Conservation (phyloP, 2,113 vertebrate genomes). For the Nesoenas mayeri region DNA sequence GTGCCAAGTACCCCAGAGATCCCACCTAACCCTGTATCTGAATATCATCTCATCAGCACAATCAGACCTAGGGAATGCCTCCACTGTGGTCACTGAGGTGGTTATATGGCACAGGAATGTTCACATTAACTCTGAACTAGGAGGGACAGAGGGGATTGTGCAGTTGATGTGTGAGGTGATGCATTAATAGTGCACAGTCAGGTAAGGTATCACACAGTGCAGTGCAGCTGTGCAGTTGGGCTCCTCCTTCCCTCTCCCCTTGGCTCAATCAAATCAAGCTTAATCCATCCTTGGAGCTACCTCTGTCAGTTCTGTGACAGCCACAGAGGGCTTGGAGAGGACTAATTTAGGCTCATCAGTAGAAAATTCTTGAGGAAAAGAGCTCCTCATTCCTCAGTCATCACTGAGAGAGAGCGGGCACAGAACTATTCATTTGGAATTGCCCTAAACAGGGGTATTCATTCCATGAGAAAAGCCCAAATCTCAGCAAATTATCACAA, state of each 20-base stretch:
- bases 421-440: background rate
- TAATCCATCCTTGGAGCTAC: background rate
- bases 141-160: background rate
- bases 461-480: background rate
- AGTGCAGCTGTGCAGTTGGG: background rate
- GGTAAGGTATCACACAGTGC: background rate
- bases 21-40: background rate
- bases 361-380: slow-evolving; percentile 12
- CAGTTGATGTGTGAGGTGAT: background rate
- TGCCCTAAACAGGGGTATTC: background rate
- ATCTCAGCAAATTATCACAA: background rate
- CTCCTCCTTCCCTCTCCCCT: background rate
- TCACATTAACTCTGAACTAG: background rate
- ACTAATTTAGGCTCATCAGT: slow-evolving; percentile 6
- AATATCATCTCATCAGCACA: background rate
- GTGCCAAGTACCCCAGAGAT: background rate
- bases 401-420: background rate
- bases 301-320: background rate
- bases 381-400: background rate
- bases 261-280: background rate
- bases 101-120: background rate
- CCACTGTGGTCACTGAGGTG: background rate
- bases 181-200: background rate
- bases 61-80: background rate
- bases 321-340: background rate